Percentiles rank a stretch among this genome's conserved stretches.
Evolutionary conservation across 2,113 vertebrate species (phyloP).

Genomic region (Indicator indicator): DNA sequence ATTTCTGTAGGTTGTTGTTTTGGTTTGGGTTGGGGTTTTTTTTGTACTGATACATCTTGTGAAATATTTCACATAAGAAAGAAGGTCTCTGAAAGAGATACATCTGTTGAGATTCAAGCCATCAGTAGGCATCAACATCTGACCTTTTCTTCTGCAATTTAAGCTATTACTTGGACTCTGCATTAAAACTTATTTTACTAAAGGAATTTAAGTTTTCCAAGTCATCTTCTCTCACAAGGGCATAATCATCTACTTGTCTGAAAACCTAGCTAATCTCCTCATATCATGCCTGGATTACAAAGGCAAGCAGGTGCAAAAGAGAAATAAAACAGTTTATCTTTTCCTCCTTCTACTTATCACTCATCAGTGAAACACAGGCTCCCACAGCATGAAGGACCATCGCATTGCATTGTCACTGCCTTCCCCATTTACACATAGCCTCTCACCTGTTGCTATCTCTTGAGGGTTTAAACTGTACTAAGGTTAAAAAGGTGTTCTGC

Average conservation of each 20-base stretch:
- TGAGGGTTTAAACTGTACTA: neutral
- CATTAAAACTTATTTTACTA: neutral
- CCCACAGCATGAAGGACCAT: neutral
- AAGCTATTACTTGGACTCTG: neutral
- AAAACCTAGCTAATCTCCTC: neutral
- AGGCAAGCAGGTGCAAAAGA: neutral
- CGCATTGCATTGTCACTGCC: neutral
- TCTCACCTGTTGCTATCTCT: neutral
- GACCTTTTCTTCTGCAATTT: neutral
- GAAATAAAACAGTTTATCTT: neutral
- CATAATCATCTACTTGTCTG: neutral
- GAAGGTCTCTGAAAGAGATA: neutral
- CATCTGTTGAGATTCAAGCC: neutral
- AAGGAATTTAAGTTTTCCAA: neutral
- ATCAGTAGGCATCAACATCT: neutral
- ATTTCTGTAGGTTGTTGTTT: neutral
- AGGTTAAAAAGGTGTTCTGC: neutral
- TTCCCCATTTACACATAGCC: neutral
- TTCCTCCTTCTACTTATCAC: neutral
- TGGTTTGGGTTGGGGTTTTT: accelerated
- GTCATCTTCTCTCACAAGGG: neutral
- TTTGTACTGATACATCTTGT: neutral
- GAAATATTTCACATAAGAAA: neutral
- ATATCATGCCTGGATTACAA: neutral
- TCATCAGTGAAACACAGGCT: neutral